Evolutionary conservation across 2,113 vertebrate genomes (phyloP).

Genomic region (Grammatotria lemairii): DNA sequence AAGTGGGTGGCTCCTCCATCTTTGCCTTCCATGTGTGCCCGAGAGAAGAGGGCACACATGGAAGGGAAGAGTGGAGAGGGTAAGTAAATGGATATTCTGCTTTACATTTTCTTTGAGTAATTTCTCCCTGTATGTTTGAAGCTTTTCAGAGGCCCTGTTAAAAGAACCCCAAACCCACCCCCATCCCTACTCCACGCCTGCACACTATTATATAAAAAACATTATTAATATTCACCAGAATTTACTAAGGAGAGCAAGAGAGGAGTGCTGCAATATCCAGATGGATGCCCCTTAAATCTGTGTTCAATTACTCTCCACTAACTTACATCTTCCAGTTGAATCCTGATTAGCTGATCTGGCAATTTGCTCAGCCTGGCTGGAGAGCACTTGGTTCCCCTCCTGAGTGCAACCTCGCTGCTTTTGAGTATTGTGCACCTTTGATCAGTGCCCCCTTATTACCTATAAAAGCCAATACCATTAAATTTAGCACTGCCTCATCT

Average conservation of each 20-base stretch:
- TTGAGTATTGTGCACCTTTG: slow-evolving; percentile 69
- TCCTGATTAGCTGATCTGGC: slow-evolving; percentile 70
- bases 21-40: neutral
- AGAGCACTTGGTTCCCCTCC: slow-evolving; percentile 63
- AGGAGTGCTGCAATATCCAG: slow-evolving; percentile 41
- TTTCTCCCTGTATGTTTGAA: slow-evolving; percentile 32
- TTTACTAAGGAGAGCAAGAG: slow-evolving; percentile 47
- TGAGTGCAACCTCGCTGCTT: slow-evolving; percentile 58
- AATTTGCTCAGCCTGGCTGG: slow-evolving; percentile 58
- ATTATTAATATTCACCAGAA: slow-evolving; percentile 67
- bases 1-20: slow-evolving; percentile 6
- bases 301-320: slow-evolving; percentile 68
- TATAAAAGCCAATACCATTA: slow-evolving; percentile 64
- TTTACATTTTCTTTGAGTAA: slow-evolving; percentile 47
- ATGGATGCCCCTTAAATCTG: slow-evolving; percentile 64
- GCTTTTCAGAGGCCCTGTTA: slow-evolving; percentile 43
- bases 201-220: slow-evolving; percentile 51
- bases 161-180: neutral
- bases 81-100: slow-evolving; percentile 40
- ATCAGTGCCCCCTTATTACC: slow-evolving; percentile 66
- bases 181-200: neutral
- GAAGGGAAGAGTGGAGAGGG: neutral
- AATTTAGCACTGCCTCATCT: slow-evolving; percentile 25
- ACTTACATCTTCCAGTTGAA: slow-evolving; percentile 66
- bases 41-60: neutral